phyloP scores from a whole-genome alignment of 2,797 vertebrate species.

The Glyptemys insculpta region DNA sequence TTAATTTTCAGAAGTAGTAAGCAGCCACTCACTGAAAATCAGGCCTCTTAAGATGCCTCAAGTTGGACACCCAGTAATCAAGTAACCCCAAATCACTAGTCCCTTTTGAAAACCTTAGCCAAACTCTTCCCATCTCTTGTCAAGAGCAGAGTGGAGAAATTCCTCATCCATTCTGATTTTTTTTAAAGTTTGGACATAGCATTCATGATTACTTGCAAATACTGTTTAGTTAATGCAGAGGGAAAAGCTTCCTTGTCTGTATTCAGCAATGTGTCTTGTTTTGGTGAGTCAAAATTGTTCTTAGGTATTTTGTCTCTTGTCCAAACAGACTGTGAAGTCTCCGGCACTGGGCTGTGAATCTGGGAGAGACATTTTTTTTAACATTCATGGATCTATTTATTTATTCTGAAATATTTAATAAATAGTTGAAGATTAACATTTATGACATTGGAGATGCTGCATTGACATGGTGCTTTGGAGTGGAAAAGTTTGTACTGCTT shows the following conservation, averaged over 20 bases:
- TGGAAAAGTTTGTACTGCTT: conserved; percentile 10
- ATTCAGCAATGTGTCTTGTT: not conserved
- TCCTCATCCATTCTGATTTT: not conserved
- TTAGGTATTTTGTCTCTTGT: not conserved
- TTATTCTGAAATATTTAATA: conserved; percentile 20
- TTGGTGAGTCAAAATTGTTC: not conserved
- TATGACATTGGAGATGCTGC: not conserved
- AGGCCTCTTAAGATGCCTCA: not conserved
- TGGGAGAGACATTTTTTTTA: not conserved
- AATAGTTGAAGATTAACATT: conserved; percentile 13
- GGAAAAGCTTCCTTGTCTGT: not conserved
- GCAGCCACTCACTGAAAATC: no score
- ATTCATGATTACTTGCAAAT: not conserved
- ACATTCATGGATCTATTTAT: not conserved
- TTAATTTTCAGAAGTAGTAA: not conserved
- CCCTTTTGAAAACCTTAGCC: not conserved
- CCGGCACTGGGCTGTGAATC: not conserved
- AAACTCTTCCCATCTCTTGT: fast-evolving
- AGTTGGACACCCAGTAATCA: not conserved
- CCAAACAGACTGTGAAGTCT: not conserved
- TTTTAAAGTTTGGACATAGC: not conserved
- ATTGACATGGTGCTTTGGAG: conserved; percentile 1
- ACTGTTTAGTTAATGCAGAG: not conserved
- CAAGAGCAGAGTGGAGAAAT: not conserved
- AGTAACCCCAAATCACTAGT: not conserved